Evolutionary conservation across 2,888 invertebrate species (phyloP).

Genomic region (Macrophya annulata): DNA sequence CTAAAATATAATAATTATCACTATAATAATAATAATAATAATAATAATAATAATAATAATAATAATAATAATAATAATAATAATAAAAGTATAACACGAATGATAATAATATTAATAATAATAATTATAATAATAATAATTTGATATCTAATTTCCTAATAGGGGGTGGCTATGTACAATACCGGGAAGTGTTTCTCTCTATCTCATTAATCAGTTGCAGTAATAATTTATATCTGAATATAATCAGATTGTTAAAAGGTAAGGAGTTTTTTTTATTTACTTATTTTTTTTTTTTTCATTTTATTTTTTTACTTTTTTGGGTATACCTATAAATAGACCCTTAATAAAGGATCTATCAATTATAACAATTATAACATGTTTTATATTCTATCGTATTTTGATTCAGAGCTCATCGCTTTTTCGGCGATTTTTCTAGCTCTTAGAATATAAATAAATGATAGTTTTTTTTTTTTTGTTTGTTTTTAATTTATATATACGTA

Average conservation of each 20-base stretch:
- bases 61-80: conserved; percentile 59
- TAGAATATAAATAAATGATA: conserved; percentile 5
- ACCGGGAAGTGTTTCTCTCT: neutral
- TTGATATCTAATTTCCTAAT: conserved; percentile 56
- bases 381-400: conserved; percentile 15
- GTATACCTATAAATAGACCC: neutral
- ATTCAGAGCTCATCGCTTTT: neutral
- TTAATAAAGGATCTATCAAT: neutral
- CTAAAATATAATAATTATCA: conserved; percentile 61
- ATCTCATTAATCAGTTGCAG: neutral
- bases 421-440: neutral
- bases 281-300: too few relatives aligned
- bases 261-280: neutral
- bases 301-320: too few relatives aligned
- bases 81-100: conserved; percentile 59
- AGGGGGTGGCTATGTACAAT: conserved; percentile 64
- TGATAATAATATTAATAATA: conserved; percentile 59
- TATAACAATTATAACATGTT: conserved; percentile 35
- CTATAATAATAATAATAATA: conserved; percentile 58
- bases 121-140: conserved; percentile 54
- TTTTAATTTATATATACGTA: neutral
- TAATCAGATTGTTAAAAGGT: neutral
- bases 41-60: conserved; percentile 60
- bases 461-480: neutral
- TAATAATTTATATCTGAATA: conserved; percentile 12